Percentiles rank a stretch among this genome's conserved stretches.
Evolutionary conservation across 2,797 vertebrate genomes (phyloP).

Genomic region (Pangasius krempfi): DNA sequence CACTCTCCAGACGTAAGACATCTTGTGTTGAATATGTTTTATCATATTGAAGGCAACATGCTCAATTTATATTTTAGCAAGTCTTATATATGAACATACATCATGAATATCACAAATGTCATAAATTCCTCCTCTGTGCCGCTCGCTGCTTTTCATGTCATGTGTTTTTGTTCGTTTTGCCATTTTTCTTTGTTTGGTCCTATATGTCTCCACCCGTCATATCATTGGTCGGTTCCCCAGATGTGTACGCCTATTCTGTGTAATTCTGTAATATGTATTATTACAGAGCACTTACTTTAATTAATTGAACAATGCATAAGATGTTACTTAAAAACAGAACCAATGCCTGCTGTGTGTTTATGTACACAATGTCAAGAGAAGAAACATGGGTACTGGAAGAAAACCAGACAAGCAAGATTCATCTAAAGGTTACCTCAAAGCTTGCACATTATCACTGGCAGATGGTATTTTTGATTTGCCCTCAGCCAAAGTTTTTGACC

Average conservation of each 20-base stretch:
- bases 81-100: neutral
- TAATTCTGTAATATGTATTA: neutral
- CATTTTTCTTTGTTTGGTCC: neutral
- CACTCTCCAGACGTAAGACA: neutral
- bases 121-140: neutral
- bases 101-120: neutral
- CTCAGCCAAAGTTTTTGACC: neutral
- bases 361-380: neutral
- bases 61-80: neutral
- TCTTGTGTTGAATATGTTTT: neutral
- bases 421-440: conserved; percentile 18
- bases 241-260: neutral
- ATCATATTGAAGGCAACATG: neutral
- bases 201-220: neutral
- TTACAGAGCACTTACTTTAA: neutral
- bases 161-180: neutral
- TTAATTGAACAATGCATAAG: neutral
- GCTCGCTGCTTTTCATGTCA: neutral
- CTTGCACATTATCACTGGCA: neutral
- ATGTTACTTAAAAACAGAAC: neutral
- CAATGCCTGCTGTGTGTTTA: neutral
- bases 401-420: neutral
- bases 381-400: neutral
- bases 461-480: neutral
- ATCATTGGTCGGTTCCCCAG: neutral